Conservation (phyloP, 2,888 invertebrate genomes). For the Leucania comma region DNA sequence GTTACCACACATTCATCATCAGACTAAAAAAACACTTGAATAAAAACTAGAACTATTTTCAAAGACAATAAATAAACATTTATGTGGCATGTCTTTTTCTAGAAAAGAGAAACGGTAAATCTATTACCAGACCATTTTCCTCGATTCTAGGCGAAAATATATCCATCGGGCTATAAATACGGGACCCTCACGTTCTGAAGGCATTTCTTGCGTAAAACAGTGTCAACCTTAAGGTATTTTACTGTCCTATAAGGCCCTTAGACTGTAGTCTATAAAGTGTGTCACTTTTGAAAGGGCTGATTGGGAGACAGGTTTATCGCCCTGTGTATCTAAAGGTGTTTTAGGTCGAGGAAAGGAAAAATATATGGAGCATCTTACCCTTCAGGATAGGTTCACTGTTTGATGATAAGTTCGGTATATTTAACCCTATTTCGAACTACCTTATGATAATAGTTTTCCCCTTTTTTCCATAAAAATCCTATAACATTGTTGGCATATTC, state of each 20-base stretch:
- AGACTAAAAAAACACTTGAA: not conserved
- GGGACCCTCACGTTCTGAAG: slow-evolving; percentile 32
- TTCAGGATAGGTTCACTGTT: slow-evolving; percentile 21
- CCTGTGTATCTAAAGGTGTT: slow-evolving; percentile 43
- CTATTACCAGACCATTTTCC: slow-evolving; percentile 34
- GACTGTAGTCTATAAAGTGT: slow-evolving; percentile 57
- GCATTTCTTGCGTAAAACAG: slow-evolving; percentile 55
- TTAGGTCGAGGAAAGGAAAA: slow-evolving; percentile 35
- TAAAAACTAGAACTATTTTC: not conserved
- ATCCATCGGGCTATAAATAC: slow-evolving; percentile 52
- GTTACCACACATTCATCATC: too few species aligned
- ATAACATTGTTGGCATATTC: slow-evolving; percentile 3
- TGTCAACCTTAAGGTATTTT: slow-evolving; percentile 62
- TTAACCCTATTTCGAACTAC: slow-evolving; percentile 25
- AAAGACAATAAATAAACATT: slow-evolving; percentile 9
- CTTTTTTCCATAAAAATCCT: slow-evolving; percentile 17
- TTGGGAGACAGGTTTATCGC: slow-evolving; percentile 57
- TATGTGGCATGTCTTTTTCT: not conserved
- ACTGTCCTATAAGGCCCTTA: slow-evolving; percentile 47
- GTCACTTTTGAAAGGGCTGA: slow-evolving; percentile 60
- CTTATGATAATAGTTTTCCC: slow-evolving; percentile 3
- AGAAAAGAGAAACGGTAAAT: slow-evolving; percentile 27
- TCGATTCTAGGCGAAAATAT: slow-evolving; percentile 47
- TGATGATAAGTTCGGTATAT: slow-evolving; percentile 42
- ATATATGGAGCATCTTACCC: slow-evolving; percentile 50